Base-by-base conservation (phyloP, 2,888 invertebrate species). In the Oxyteleia sp. region DNA sequence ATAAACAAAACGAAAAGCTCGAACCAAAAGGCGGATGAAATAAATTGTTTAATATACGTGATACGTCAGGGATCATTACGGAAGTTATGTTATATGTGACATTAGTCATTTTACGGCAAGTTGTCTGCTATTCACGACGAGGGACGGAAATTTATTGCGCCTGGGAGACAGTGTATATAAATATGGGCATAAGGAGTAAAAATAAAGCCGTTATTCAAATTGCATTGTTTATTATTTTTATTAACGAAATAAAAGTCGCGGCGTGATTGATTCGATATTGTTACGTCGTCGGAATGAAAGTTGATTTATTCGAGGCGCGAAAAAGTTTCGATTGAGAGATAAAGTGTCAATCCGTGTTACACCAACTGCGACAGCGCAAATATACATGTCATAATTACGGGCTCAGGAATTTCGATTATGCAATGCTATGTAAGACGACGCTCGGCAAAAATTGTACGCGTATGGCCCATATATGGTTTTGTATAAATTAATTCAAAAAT, bases 181-280 rank as follows among this genome's bases (percentile, higher is more conserved):
- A 45, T 69, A 69, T 68, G 68, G 49, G 61, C 45, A 61, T 47
- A 53, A 61, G 53, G 26, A 41, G 41, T 29, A 61, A 68, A 76
- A 76, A 76, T 76, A 61, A 38, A 68, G 66, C 45, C 32, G 49
- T 13, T 61, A 53, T 61, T 76, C 68, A 59, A 76, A 76, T 68
- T 26, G 68, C 53, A 76, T 76, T 76, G 76, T 76, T 68, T 59
- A 68, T 51, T 59, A 68, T 53, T 76, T 76, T 76, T 69, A 69
- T 69, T 69, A 18, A 41, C 47, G 49, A 38, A 69, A 78, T 78
- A 69, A 78, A 78, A 63, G 78, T 55, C 61, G 68, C 45, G 29
- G 47, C 4, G 26, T 69, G 78, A 78, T 78, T 78, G 69, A 78
- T 78, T 69, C 59, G 69, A 78, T 78, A 78, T 78, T 69, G 78